Percentiles rank a stretch among this genome's conserved stretches.
These are phyloP conservation scores for Polypedilum pembai DNA, from an alignment of 1,140 invertebrate genomes.

Conservation along the genomic window DNA sequence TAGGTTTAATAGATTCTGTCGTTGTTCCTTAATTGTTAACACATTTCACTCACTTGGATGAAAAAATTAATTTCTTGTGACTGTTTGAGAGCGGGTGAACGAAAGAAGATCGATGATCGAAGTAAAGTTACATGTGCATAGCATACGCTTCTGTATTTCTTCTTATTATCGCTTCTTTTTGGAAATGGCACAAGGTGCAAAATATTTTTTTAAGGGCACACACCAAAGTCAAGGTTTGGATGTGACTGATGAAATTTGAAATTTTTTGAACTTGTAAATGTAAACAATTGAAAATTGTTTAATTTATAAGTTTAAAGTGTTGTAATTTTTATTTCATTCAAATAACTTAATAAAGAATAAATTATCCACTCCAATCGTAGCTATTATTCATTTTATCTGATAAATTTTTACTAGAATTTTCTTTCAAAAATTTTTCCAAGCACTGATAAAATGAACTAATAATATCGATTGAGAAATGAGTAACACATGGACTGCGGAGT, in stretches of 20 bases:
- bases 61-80: not conserved
- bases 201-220: constrained; percentile 12
- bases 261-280: too few relatives aligned
- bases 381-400: too few relatives aligned
- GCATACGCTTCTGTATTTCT: not conserved
- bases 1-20: constrained; percentile 12
- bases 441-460: not conserved
- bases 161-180: not conserved
- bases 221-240: not conserved
- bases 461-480: not conserved
- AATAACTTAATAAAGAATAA: too few relatives aligned
- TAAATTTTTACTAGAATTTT: too few relatives aligned
- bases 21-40: constrained; percentile 12
- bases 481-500: constrained; percentile 9
- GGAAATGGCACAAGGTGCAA: not conserved
- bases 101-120: not conserved
- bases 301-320: too few relatives aligned
- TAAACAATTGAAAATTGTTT: too few relatives aligned
- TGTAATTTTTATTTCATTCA: too few relatives aligned
- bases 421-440: too few relatives aligned
- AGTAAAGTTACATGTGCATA: constrained; percentile 18
- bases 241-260: too few relatives aligned
- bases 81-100: not conserved
- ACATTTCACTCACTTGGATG: not conserved
- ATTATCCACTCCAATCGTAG: too few relatives aligned